Conservation (phyloP, 2,113 vertebrate genomes). For the Condylura cristata region DNA sequence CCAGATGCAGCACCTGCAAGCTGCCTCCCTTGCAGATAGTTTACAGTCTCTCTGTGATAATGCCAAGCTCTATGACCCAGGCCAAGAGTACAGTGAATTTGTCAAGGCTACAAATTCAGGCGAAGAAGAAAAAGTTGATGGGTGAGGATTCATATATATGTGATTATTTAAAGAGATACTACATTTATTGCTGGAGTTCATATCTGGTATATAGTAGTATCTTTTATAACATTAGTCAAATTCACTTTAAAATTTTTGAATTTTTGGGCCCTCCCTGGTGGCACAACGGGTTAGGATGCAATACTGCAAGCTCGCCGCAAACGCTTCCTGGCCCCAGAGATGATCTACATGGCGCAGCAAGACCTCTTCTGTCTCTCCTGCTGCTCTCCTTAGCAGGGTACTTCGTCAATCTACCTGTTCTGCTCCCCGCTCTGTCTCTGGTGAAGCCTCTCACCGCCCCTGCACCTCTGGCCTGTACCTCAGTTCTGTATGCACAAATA, state of each 20-base stretch:
- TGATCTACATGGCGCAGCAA: too few relatives aligned
- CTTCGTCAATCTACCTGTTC: too few relatives aligned
- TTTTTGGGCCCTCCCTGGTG: too few relatives aligned
- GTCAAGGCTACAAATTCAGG: slow-evolving; percentile 88
- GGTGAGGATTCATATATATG: slow-evolving; percentile 86
- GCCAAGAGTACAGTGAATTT: slow-evolving; percentile 94
- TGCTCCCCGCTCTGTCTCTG: too few relatives aligned
- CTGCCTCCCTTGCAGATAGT: slow-evolving; percentile 93
- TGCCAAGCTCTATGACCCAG: slow-evolving; percentile 96
- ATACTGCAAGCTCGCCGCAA: too few relatives aligned
- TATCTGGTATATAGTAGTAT: background rate
- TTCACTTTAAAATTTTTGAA: slow-evolving; percentile 8
- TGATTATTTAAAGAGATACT: slow-evolving; percentile 26
- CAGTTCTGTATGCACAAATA: too few relatives aligned
- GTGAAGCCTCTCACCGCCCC: too few relatives aligned
- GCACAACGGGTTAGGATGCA: too few relatives aligned
- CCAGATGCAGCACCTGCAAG: slow-evolving; percentile 96
- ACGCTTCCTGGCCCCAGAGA: too few relatives aligned
- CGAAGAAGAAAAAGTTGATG: slow-evolving; percentile 87
- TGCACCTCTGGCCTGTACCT: too few relatives aligned
- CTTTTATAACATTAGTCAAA: background rate
- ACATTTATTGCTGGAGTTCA: background rate
- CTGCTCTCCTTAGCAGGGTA: too few relatives aligned
- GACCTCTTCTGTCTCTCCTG: too few relatives aligned
- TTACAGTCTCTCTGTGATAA: slow-evolving; percentile 94